These are phyloP conservation scores for Calosoma granatense DNA, from an alignment of 1,140 invertebrate genomes.

Conservation along the genomic window DNA sequence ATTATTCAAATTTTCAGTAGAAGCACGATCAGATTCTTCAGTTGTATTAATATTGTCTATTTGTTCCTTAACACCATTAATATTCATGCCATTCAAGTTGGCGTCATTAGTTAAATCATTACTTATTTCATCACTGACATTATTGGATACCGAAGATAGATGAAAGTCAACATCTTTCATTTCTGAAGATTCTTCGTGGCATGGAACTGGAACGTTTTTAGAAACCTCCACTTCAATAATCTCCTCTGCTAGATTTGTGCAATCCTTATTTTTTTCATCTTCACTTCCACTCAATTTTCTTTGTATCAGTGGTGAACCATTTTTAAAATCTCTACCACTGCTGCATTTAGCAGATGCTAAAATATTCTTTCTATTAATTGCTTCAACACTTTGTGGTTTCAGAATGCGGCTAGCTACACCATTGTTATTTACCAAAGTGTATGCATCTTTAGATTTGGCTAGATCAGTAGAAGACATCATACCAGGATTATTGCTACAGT, in stretches of 20 bases:
- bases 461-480: conserved; percentile 47
- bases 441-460: conserved; percentile 47
- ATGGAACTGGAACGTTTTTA: no score
- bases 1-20: no score
- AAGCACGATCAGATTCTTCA: no score
- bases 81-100: no score
- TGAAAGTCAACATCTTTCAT: no score
- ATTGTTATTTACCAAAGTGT: conserved; percentile 29
- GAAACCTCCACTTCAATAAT: no score
- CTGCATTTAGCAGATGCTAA: conserved; percentile 75
- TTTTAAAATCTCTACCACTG: conserved; percentile 58
- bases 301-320: conserved; percentile 56
- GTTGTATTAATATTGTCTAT: no score
- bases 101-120: no score
- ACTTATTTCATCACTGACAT: no score
- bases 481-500: conserved; percentile 12
- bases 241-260: background rate
- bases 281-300: conserved; percentile 45
- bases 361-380: conserved; percentile 77
- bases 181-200: no score
- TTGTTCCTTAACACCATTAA: no score
- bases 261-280: conserved; percentile 24
- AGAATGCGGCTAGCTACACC: conserved; percentile 47
- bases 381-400: conserved; percentile 66
- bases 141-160: no score